These are phyloP conservation scores for Catajapyx aquilonaris DNA, from an alignment of 1,140 invertebrate species.

Conservation along the genomic window DNA sequence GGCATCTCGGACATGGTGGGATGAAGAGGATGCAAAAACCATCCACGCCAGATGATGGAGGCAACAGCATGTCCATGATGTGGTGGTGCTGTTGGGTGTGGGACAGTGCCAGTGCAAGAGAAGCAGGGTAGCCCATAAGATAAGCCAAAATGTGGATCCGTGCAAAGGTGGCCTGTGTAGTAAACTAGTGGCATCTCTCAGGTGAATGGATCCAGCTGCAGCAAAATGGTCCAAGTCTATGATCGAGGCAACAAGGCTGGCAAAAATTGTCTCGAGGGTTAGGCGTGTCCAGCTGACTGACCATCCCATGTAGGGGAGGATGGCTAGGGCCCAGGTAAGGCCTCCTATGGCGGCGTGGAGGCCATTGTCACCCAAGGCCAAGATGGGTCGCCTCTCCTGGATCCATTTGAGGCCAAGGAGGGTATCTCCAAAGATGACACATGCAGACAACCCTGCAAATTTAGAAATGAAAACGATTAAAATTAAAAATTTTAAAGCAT, in stretches of 20 bases:
- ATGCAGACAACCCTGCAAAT: too few relatives aligned
- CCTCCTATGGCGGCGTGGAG: not conserved
- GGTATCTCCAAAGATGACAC: too few relatives aligned
- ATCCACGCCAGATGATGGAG: not conserved
- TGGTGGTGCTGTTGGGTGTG: not conserved
- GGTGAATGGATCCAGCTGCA: not conserved
- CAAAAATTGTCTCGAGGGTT: not conserved
- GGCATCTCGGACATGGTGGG: not conserved
- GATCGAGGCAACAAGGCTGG: not conserved
- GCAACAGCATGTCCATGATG: too few relatives aligned
- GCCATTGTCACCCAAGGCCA: not conserved
- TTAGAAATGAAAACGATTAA: too few relatives aligned
- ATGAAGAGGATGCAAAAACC: not conserved
- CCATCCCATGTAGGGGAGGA: not conserved
- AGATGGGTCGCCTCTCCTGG: too few relatives aligned
- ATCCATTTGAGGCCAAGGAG: too few relatives aligned
- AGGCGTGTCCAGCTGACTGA: not conserved
- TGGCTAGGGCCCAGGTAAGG: not conserved
- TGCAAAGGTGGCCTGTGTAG: not conserved
- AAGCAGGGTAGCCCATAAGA: not conserved
- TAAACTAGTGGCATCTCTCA: not conserved
- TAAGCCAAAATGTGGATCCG: not conserved
- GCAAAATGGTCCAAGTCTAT: not conserved
- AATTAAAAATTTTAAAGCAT: too few relatives aligned
- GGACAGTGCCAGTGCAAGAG: not conserved